Conservation (phyloP, 2,113 vertebrate species). For the Oryzias javanicus region DNA sequence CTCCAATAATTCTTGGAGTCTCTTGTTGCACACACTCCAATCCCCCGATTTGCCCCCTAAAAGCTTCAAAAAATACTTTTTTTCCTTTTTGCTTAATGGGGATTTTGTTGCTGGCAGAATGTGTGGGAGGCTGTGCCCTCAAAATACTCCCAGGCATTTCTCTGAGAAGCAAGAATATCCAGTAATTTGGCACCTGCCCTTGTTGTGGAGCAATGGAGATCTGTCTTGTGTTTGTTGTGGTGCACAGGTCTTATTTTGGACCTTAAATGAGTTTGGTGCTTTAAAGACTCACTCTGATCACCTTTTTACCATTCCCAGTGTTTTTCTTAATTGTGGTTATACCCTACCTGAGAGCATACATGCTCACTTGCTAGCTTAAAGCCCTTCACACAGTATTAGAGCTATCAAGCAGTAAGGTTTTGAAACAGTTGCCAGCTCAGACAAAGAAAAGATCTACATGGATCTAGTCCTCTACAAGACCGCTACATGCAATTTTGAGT, state of each 20-base stretch:
- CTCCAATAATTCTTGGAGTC: slow-evolving; percentile 62
- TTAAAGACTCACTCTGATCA: too few relatives aligned
- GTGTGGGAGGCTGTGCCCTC: slow-evolving; percentile 22
- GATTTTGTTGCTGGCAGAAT: slow-evolving; percentile 20
- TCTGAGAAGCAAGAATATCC: slow-evolving; percentile 31
- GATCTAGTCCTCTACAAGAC: too few relatives aligned
- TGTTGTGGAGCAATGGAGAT: slow-evolving; percentile 25
- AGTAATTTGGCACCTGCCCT: slow-evolving; percentile 27
- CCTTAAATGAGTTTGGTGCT: not conserved
- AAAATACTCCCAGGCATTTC: slow-evolving; percentile 35
- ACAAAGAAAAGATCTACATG: too few relatives aligned
- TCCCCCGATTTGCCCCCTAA: slow-evolving; percentile 38
- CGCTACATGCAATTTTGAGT: too few relatives aligned
- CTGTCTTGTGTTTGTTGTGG: slow-evolving; percentile 14
- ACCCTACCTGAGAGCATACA: too few relatives aligned
- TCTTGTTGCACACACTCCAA: slow-evolving; percentile 43
- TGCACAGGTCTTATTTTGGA: not conserved
- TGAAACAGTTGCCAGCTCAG: too few relatives aligned
- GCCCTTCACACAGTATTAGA: too few relatives aligned
- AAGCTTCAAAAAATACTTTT: slow-evolving; percentile 44
- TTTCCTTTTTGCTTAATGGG: slow-evolving; percentile 14
- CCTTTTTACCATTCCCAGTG: too few relatives aligned
- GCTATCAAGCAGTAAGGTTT: too few relatives aligned
- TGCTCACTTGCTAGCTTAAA: too few relatives aligned
- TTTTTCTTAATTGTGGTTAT: too few relatives aligned